phyloP scores from a whole-genome alignment of 2,113 vertebrate species.

The Oriolus oriolus region DNA sequence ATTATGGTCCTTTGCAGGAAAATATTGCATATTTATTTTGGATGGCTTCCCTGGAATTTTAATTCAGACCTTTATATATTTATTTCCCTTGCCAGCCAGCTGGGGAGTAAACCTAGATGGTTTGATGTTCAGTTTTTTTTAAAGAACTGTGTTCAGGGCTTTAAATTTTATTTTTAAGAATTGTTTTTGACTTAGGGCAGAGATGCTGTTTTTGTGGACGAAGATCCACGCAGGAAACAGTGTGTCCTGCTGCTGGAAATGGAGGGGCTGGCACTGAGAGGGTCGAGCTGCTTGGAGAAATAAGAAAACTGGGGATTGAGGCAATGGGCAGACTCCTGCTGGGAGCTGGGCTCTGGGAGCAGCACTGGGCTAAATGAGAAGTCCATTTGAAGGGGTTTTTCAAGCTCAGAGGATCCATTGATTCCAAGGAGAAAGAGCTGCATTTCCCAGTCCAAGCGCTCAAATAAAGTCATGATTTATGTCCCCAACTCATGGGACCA shows the following conservation, averaged over 20 bases:
- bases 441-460: not conserved
- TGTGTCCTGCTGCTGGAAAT: not conserved
- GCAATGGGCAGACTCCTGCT: not conserved
- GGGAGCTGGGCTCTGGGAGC: not conserved
- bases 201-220: not conserved
- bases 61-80: constrained; percentile 47
- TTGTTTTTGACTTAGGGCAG: constrained; percentile 33
- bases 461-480: constrained; percentile 8
- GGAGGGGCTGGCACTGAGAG: not conserved
- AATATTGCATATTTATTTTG: constrained; percentile 72
- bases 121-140: not conserved
- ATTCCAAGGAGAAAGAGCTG: not conserved
- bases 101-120: not conserved
- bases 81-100: constrained; percentile 34
- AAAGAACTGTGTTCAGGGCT: not conserved
- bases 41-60: constrained; percentile 65
- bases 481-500: not conserved
- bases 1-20: constrained; percentile 43
- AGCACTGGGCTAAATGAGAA: not conserved
- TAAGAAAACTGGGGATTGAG: not conserved
- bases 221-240: not conserved
- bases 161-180: constrained; percentile 56
- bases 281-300: not conserved
- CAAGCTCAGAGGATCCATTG: not conserved
- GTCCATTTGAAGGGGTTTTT: not conserved